phyloP scores from a whole-genome alignment of 2,888 invertebrate species.

The Hydrotaea cyrtoneurina region DNA sequence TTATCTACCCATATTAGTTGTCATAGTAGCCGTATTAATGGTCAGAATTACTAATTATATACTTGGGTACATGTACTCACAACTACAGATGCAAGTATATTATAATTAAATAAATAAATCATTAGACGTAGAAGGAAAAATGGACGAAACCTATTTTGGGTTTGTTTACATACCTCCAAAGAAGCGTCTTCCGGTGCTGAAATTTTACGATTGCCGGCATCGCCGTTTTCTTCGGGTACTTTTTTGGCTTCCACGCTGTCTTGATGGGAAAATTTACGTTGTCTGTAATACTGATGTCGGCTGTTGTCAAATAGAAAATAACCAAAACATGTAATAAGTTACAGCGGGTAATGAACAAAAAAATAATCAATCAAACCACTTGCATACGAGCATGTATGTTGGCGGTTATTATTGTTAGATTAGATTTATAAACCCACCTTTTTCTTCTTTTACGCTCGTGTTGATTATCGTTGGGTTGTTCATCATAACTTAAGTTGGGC shows the following conservation, averaged over 20 bases:
- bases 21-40: too few species aligned
- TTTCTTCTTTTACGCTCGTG: constrained; percentile 82
- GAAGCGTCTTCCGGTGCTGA: constrained; percentile 89
- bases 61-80: too few species aligned
- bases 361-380: not conserved
- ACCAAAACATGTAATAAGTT: constrained; percentile 11
- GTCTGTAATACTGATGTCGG: constrained; percentile 85
- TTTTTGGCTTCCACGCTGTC: constrained; percentile 83
- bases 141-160: not conserved
- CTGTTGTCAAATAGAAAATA: constrained; percentile 73
- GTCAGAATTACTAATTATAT: too few species aligned
- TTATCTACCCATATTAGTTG: too few species aligned
- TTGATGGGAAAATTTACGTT: constrained; percentile 90
- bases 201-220: constrained; percentile 82
- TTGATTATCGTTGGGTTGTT: constrained; percentile 79
- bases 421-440: constrained; percentile 77
- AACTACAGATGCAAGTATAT: not conserved
- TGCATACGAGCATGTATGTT: too few species aligned
- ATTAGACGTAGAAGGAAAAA: not conserved
- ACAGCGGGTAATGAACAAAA: not conserved
- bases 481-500: constrained; percentile 77
- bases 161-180: constrained; percentile 82
- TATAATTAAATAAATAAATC: constrained; percentile 21
- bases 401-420: not conserved
- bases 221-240: constrained; percentile 77